Percentiles rank a stretch among this genome's conserved stretches.
Evolutionary conservation across 2,888 invertebrate genomes (phyloP).

Genomic region (Papilio demoleus): DNA sequence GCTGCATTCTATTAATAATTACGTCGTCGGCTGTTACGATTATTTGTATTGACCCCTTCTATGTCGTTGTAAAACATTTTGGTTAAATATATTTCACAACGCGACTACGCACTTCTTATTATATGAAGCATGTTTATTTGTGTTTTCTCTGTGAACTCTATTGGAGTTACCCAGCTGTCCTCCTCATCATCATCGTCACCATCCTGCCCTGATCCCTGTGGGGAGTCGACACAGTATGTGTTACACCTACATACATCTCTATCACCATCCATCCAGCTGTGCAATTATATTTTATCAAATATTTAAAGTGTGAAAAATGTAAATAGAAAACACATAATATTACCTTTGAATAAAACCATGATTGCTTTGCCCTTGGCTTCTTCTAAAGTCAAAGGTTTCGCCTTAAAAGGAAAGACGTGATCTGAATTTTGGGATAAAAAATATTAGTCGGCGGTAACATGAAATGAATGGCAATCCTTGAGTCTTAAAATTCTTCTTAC

Average conservation of each 20-base stretch:
- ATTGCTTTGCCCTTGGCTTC: conserved; percentile 39
- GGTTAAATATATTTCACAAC: too few relatives aligned
- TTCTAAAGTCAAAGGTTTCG: conserved; percentile 43
- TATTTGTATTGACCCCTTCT: too few relatives aligned
- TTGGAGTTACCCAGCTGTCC: background rate
- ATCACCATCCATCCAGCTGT: too few relatives aligned
- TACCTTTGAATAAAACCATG: conserved; percentile 1
- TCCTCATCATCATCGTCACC: too few relatives aligned
- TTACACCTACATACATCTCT: too few relatives aligned
- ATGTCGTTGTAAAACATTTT: too few relatives aligned
- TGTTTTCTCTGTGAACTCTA: background rate
- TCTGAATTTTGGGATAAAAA: conserved; percentile 42
- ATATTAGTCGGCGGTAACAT: conserved; percentile 40
- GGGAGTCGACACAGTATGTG: too few relatives aligned
- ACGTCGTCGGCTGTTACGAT: too few relatives aligned
- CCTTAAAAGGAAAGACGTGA: conserved; percentile 43
- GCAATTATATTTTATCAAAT: background rate
- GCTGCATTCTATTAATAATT: too few relatives aligned
- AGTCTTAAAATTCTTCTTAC: conserved; percentile 10
- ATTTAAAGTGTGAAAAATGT: background rate
- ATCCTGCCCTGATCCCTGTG: too few relatives aligned
- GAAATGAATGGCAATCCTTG: conserved; percentile 36
- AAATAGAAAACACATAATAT: background rate
- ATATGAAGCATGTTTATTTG: too few relatives aligned
- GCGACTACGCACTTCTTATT: too few relatives aligned